These are phyloP conservation scores for Pygoscelis antarcticus DNA, from an alignment of 2,113 vertebrate genomes.

Conservation along the genomic window DNA sequence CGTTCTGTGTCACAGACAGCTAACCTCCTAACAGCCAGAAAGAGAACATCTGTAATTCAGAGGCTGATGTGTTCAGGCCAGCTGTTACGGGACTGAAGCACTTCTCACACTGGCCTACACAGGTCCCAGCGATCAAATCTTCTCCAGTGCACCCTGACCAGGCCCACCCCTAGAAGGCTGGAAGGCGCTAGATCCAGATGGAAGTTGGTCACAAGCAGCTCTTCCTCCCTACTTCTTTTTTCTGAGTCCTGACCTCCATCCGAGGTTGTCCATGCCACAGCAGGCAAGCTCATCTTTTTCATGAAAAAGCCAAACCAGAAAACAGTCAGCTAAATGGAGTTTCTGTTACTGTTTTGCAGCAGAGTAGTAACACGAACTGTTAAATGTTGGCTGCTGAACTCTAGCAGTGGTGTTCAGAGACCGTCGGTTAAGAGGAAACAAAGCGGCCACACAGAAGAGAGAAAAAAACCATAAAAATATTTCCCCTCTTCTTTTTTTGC, in stretches of 20 bases:
- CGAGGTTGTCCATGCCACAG: not conserved
- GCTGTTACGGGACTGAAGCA: not conserved
- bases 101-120: no score
- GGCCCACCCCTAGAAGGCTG: not conserved
- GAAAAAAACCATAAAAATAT: not conserved
- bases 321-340: not conserved
- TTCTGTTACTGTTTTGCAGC: not conserved
- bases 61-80: not conserved
- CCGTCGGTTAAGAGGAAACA: not conserved
- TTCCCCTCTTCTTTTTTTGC: not conserved
- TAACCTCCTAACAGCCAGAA: not conserved
- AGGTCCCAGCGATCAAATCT: not conserved
- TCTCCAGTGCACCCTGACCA: not conserved
- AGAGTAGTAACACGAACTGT: not conserved
- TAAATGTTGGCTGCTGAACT: not conserved
- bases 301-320: not conserved
- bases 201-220: not conserved
- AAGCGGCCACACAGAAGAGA: not conserved
- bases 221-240: not conserved
- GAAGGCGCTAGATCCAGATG: not conserved
- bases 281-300: no score
- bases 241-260: not conserved
- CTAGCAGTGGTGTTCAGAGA: not conserved
- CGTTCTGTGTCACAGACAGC: not conserved
- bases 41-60: rapidly evolving